Base-by-base conservation (phyloP, 1,140 invertebrate genomes). In the Drosophila erecta region DNA sequence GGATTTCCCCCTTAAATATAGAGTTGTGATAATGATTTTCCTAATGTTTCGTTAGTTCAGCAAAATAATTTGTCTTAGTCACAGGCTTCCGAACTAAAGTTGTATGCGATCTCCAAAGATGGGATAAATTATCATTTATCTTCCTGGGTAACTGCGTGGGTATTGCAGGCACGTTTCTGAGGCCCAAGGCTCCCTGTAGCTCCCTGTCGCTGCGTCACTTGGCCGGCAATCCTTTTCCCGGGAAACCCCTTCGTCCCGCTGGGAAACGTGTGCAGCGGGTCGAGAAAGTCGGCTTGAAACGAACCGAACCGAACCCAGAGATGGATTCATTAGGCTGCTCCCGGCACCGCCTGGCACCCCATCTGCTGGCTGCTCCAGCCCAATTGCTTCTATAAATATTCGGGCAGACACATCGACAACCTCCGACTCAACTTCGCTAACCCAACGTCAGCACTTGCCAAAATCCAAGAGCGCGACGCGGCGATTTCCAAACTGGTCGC, bases 391-490 rank as follows among this genome's bases (percentile, higher is more conserved):
- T 53, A 76, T 76, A 66, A 76, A 76, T 76, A 66, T 46, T 75
- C 53, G 17, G 22, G 30, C 33, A 46, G 56, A 11, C 15, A 50
- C 67, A 35, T 60, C 70, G 40, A 60, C 35, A 56, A 44, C 41
- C 41, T 38, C 20, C 27, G 27, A 24, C 24, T 24, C 24, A 24
- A 24, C 24, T 24, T 12, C 35, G 15, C 30, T 35, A 50, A 15
- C 2, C n/a, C n/a, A 41, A 70, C 66, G 51, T 76, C 72, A 76
- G 73, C 72, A 76, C 72, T 67, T 76, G 54, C 54, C 73, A 76
- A 76, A 76, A 76, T 49, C 43, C 73, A 67, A 51, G 7, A 57
- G 27, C 67, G 67, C 51, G 43, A 70, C 41, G 66, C 40, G 6
- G n/a, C 43, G 53, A 64, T 60, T 65, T 53, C 69, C 61, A 30